Evolutionary conservation across 2,113 vertebrate species (phyloP), one percentile per base, ranked within the genome.

Genomic region (Seriola aureovittata): DNA sequence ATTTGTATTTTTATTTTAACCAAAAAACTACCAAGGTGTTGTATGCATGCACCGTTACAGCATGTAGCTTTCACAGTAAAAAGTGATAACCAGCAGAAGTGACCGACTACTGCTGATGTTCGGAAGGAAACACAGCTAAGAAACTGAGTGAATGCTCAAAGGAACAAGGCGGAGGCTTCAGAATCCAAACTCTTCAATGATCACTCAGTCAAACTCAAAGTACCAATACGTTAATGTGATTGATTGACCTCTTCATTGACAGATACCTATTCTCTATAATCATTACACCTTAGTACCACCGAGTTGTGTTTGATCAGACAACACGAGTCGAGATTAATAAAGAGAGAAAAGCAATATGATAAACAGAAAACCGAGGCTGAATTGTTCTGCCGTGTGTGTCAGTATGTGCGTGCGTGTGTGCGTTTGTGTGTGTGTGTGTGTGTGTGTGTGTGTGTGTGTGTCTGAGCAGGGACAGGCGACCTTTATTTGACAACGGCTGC

Each of bases 401-500:
- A 63, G 34, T 34, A 38, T 29, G 29, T 29, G 29, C 2, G 25
- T 2, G 38, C 11, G 76, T 38, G 75, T 34, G 60, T 23, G 29
- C 16, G 60, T 32, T n/a, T 21, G 60, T 32, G 29, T 21, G 74
- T 23, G 58, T 38, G 66, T 42, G 29, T 55, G 71, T 42, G 60
- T 32, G 32, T 21, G 54, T 32, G 32, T 21, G 60, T 32, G 32
- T 21, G 74, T 25, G 59, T 40, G 67, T 44, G 32, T 50, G 71
- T 36, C 11, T 32, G 77, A 36, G 55, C 62, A 36, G n/a, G 32
- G 60, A 63, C 70, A 40, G 72, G 66, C 52, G 3, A 71, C 77
- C 87, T 90, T 88, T 91, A 94, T 88, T 29, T 88, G 89, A 94
- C 80, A 82, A 77, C 32, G 77, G 82, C 89, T 93, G 93, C 86